Evolutionary conservation across 2,113 vertebrate species (phyloP).

Genomic region (Clarias magur): DNA sequence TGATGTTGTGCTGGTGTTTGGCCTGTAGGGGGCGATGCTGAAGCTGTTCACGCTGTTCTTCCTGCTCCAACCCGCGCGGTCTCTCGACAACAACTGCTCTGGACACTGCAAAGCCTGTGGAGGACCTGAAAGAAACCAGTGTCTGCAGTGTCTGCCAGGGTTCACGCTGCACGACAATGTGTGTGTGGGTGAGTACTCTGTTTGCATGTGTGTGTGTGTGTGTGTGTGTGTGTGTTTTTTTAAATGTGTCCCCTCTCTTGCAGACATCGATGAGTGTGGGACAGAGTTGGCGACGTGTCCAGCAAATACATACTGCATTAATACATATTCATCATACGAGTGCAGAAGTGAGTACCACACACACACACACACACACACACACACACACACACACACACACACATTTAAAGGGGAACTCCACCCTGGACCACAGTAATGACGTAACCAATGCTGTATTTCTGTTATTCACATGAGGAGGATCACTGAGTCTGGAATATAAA

Average conservation of each 20-base stretch:
- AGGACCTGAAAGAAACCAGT: conserved; percentile 78
- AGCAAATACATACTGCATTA: conserved; percentile 84
- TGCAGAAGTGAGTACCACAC: conserved; percentile 82
- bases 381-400: conserved; percentile 27
- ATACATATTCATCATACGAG: conserved; percentile 87
- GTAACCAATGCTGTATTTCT: not conserved
- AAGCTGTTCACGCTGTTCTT: conserved; percentile 51
- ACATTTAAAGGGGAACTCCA: not conserved
- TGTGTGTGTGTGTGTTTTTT: not conserved
- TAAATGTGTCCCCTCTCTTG: not conserved
- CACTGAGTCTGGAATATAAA: not conserved
- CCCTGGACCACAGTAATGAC: not conserved
- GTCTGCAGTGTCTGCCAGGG: conserved; percentile 84
- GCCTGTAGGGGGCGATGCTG: conserved; percentile 37
- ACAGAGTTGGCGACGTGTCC: conserved; percentile 80
- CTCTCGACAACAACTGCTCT: conserved; percentile 58
- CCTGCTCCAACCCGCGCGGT: conserved; percentile 36
- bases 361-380: not conserved
- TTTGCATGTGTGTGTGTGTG: not conserved
- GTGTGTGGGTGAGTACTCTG: conserved; percentile 83
- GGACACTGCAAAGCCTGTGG: conserved; percentile 81
- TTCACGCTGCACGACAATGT: conserved; percentile 85
- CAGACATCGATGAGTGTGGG: conserved; percentile 92
- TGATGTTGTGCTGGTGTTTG: conserved; percentile 29
- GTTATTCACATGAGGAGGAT: not conserved